Percentiles rank a stretch among this genome's conserved stretches.
phyloP scores from a whole-genome alignment of 2,888 invertebrate species.

The Eustalomyia histrio region DNA sequence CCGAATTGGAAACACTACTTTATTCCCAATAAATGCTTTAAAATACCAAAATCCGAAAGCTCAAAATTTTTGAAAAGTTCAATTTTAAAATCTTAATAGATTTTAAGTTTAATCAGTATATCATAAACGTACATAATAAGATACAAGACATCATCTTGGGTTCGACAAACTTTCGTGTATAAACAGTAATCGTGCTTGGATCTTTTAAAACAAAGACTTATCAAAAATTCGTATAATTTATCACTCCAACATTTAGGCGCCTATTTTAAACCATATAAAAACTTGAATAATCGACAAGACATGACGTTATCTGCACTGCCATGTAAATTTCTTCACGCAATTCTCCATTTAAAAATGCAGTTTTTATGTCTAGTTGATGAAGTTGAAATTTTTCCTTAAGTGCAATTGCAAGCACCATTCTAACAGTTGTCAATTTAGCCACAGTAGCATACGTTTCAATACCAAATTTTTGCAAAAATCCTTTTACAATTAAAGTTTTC shows the following conservation, averaged over 20 bases:
- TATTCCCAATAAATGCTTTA: too few species aligned
- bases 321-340: conserved; percentile 11
- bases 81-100: too few species aligned
- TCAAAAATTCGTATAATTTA: conserved; percentile 16
- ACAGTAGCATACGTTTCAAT: too few species aligned
- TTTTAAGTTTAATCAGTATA: too few species aligned
- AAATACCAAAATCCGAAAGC: too few species aligned
- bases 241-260: conserved; percentile 32
- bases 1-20: too few species aligned
- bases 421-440: too few species aligned
- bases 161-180: conserved; percentile 32
- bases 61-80: too few species aligned
- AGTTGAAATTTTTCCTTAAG: neutral
- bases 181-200: conserved; percentile 32
- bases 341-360: conserved; percentile 25
- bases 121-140: conserved; percentile 3
- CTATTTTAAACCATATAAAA: conserved; percentile 28
- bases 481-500: too few species aligned
- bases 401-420: too few species aligned
- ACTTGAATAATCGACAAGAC: conserved; percentile 18
- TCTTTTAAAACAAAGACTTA: conserved; percentile 16
- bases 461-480: too few species aligned
- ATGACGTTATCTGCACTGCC: neutral
- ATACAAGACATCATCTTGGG: neutral
- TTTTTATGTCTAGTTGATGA: conserved; percentile 34